These are phyloP conservation scores for Etheostoma perlongum DNA, from an alignment of 2,797 vertebrate genomes.

Conservation along the genomic window DNA sequence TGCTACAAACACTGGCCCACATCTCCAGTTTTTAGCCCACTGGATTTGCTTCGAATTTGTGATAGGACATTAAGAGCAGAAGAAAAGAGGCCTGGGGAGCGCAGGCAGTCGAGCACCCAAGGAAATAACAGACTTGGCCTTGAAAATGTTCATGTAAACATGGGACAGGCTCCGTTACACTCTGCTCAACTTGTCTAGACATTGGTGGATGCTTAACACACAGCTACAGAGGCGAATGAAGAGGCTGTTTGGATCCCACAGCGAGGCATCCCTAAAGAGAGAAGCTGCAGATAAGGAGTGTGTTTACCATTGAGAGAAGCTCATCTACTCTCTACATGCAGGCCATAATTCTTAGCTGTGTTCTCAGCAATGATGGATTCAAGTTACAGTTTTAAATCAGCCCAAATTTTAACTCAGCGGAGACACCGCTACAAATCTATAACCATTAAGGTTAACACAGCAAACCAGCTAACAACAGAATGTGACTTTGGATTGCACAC, in stretches of 20 bases:
- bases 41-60: constrained; percentile 37
- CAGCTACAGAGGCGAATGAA: constrained; percentile 28
- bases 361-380: constrained; percentile 48
- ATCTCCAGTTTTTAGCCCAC: constrained; percentile 30
- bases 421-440: constrained; percentile 43
- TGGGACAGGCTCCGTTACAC: constrained; percentile 16
- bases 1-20: constrained; percentile 49
- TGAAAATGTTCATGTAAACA: constrained; percentile 44
- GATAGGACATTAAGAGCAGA: constrained; percentile 62
- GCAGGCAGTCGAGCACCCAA: constrained; percentile 22
- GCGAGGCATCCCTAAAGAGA: constrained; percentile 47
- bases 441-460: constrained; percentile 27
- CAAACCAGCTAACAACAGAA: constrained; percentile 29
- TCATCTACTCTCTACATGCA: constrained; percentile 27
- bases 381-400: constrained; percentile 59
- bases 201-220: constrained; percentile 24
- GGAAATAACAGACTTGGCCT: constrained; percentile 42
- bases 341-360: constrained; percentile 29
- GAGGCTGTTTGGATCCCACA: constrained; percentile 39
- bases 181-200: constrained; percentile 46
- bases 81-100: constrained; percentile 45
- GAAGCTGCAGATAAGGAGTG: constrained; percentile 45
- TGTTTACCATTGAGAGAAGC: constrained; percentile 43
- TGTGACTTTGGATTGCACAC: constrained; percentile 53
- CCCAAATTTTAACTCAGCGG: constrained; percentile 30